Evolutionary conservation across 2,888 invertebrate genomes (phyloP).

Genomic region (Anarsia innoxiella): DNA sequence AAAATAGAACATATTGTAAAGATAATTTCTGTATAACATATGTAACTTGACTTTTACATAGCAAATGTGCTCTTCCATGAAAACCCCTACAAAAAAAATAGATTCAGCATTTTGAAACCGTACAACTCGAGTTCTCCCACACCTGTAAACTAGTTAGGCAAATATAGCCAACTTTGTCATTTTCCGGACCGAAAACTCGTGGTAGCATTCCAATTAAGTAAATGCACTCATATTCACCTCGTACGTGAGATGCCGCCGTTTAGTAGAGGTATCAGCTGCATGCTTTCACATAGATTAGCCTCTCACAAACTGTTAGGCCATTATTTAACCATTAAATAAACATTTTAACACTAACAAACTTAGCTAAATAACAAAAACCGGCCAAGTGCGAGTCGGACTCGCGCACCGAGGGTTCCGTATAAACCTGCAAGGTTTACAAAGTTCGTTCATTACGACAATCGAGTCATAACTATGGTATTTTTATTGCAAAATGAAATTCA

Average conservation of each 20-base stretch:
- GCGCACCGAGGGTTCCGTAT: too few species aligned
- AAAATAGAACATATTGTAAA: too few species aligned
- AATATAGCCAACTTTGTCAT: conserved; percentile 11
- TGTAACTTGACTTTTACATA: too few species aligned
- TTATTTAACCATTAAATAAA: conserved; percentile 2
- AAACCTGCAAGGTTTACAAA: too few species aligned
- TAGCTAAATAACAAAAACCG: not conserved
- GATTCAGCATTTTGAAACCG: too few species aligned
- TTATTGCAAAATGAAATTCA: too few species aligned
- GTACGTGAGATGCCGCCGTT: not conserved
- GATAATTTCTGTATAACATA: too few species aligned
- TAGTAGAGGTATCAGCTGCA: conserved; percentile 8
- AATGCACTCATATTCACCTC: conserved; percentile 9
- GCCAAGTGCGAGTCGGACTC: too few species aligned
- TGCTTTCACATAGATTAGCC: conserved; percentile 5
- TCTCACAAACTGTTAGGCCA: not conserved
- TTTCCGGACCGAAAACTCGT: conserved; percentile 4
- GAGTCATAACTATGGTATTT: too few species aligned
- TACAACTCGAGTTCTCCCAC: conserved; percentile 5
- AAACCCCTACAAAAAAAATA: too few species aligned
- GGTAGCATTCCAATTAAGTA: conserved; percentile 10
- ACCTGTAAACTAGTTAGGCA: conserved; percentile 3
- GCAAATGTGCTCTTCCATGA: too few species aligned
- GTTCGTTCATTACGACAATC: too few species aligned
- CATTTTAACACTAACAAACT: not conserved